Evolutionary conservation across 2,113 vertebrate genomes (phyloP), one percentile per base, ranked within the genome.

Genomic region (Leptodactylus fuscus): DNA sequence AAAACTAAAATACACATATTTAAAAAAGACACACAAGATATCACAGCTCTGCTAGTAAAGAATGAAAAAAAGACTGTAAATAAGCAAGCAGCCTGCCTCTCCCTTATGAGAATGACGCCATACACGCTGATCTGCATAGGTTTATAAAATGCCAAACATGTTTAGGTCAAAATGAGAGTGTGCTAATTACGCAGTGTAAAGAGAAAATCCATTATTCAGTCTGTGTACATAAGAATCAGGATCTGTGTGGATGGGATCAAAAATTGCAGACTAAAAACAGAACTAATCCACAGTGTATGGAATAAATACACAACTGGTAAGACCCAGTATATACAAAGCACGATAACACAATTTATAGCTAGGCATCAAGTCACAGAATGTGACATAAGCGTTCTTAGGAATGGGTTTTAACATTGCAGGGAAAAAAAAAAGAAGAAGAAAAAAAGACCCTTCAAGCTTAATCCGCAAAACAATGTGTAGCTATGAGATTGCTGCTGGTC

Each of bases 191-290:
- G 27, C 74, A 16, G 73, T 49, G 24, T 75, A 75, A 48, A 29
- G 24, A 49, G 73, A 75, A 74, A 75, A 76, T 76, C 15, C 48
- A 76, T 76, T 76, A 51, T 51, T 51, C 46, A 49, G 46, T 32
- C 29, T 49, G 44, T 76, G 27, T 76, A 76, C 74, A 76, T 12
- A 76, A 51, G 46, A 76, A 76, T 41, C 51, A 38, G 76, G 58
- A 67, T 38, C n/a, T n/a, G 48, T 58, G 75, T n/a, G 29, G 9
- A 60, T 8, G 60, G 49, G 34, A 55, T 36, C 29, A 79, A 24
- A 41, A 41, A 41, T 34, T 12, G 44, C 0, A 10, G 24, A 32
- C 9, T 4, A 55, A 78, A 78, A 18, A 55, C 49, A 53, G 48
- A 0, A 9, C 75, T 78, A 53, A 78, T 78, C 18, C 49, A 55